Conservation (phyloP, 2,797 vertebrate species). For the Gadopsis marmoratus region DNA sequence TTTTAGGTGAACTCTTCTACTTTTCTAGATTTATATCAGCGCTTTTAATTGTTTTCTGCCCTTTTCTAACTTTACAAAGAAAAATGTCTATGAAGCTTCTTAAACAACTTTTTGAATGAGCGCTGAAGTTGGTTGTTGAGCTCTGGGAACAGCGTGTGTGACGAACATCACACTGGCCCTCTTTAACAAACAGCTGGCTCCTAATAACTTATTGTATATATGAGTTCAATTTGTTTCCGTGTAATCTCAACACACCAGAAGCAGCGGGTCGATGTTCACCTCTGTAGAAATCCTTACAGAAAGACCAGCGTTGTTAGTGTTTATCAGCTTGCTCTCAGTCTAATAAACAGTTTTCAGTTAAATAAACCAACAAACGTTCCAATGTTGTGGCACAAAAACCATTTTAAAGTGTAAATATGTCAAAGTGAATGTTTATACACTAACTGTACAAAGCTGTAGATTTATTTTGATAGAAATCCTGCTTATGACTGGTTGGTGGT, state of each 20-base stretch:
- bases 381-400: neutral
- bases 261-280: too few relatives aligned
- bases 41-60: neutral
- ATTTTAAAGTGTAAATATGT: constrained; percentile 54
- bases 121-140: neutral
- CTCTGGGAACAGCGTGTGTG: neutral
- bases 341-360: neutral
- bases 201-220: neutral
- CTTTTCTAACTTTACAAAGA: neutral
- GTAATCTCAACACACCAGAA: neutral
- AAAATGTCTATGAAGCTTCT: neutral
- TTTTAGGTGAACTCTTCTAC: constrained; percentile 23
- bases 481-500: neutral
- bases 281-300: neutral
- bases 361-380: neutral
- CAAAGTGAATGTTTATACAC: constrained; percentile 45
- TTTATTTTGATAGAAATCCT: constrained; percentile 59
- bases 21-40: neutral
- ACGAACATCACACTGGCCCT: neutral
- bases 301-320: neutral
- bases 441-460: constrained; percentile 56
- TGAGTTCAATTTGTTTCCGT: neutral
- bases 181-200: neutral
- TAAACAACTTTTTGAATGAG: neutral
- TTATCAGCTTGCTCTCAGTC: neutral